These are phyloP conservation scores for Drosophila melanica DNA, from an alignment of 1,140 invertebrate genomes.

Conservation along the genomic window DNA sequence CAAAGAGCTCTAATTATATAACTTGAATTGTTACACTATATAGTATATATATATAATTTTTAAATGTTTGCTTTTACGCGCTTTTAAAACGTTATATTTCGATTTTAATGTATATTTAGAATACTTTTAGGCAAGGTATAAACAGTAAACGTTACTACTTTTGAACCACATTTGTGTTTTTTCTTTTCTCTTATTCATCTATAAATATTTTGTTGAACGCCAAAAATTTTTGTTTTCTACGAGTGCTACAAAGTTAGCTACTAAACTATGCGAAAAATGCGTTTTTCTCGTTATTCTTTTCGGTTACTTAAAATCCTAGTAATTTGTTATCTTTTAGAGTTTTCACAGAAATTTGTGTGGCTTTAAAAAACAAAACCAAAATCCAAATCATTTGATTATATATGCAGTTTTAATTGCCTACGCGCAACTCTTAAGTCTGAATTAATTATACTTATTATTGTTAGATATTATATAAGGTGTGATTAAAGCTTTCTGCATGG, in stretches of 20 bases:
- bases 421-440: conserved; percentile 59
- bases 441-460: conserved; percentile 39
- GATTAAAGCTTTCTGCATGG: conserved; percentile 53
- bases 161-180: conserved; percentile 70
- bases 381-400: not conserved
- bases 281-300: not conserved
- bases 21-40: conserved; percentile 34
- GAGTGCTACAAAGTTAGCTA: conserved; percentile 51
- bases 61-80: conserved; percentile 27
- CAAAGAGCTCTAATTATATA: conserved; percentile 45
- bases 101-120: conserved; percentile 49
- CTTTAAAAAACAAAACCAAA: conserved; percentile 39
- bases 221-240: conserved; percentile 56
- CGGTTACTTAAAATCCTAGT: conserved; percentile 41
- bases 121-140: conserved; percentile 59
- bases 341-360: conserved; percentile 75
- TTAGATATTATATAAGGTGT: conserved; percentile 33
- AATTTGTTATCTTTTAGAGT: conserved; percentile 47
- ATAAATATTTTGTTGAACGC: conserved; percentile 40
- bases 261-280: conserved; percentile 37
- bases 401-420: conserved; percentile 61
- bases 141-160: conserved; percentile 65
- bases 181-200: conserved; percentile 48
- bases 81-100: conserved; percentile 29
- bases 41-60: conserved; percentile 18